Evolutionary conservation across 2,797 vertebrate genomes (phyloP), one percentile per base, ranked within the genome.

Genomic region (Syndactyla subalaris): DNA sequence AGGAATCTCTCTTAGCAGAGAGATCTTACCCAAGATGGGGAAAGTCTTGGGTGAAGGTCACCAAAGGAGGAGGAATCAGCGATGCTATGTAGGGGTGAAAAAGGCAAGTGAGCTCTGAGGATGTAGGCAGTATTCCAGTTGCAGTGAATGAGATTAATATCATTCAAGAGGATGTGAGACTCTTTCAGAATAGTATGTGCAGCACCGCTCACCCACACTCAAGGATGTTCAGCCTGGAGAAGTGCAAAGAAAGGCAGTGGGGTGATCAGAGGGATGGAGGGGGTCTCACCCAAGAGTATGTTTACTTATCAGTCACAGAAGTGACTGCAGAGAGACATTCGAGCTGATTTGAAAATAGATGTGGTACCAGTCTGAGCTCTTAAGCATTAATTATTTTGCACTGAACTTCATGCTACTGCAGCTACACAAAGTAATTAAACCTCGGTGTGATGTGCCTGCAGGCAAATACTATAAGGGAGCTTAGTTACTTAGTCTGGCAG

Each of bases 401-500:
- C 59, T 77, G 88, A 91, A 85, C 72, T 91, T 93, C 90, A 61
- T 91, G 94, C 77, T 92, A 73, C 77, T 71, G 88, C 90, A 93
- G 90, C 86, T 93, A 95, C 90, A 65, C 21, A 24, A 84, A 67
- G 67, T 93, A 96, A 93, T 95, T 95, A 95, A 92, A 92, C 52
- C 63, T 45, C 0, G 6, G 81, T 71, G 88, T 87, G 85, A 88
- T 85, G 74, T 95, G 94, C 94, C 95, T 70, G 71, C 71, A 63
- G 90, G 92, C 74, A 86, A 93, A 76, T 94, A 85, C 79, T 94
- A 2, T 58, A 71, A 94, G 86, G 88, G 71, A 97, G 65, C 84
- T 94, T 73, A 81, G 88, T 82, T 94, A 92, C 79, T 90, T 88
- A 87, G 71, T 89, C 84, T 95, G 94, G 94, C 92, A 95, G 93